phyloP scores from a whole-genome alignment of 2,113 vertebrate species.

The Eubucco bourcierii region DNA sequence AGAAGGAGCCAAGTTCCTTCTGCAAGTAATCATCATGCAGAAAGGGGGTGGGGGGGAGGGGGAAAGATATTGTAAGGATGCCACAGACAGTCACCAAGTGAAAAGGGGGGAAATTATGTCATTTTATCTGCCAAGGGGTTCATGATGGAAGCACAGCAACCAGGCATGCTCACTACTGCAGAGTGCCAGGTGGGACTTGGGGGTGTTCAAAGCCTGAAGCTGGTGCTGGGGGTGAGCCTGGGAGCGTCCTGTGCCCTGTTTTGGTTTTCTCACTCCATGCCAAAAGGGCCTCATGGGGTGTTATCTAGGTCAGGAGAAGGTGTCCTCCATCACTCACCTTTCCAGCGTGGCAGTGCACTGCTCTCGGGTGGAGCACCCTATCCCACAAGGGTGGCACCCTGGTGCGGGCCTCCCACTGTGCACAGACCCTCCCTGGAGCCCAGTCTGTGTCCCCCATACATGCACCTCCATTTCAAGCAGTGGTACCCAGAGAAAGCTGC shows the following conservation, averaged over 20 bases:
- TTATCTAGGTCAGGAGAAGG: not conserved
- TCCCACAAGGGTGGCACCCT: fast-evolving
- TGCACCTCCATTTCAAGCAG: not conserved
- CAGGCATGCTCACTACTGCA: not conserved
- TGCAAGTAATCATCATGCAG: too few species aligned
- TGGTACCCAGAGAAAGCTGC: not conserved
- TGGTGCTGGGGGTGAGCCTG: not conserved
- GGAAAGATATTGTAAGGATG: too few species aligned
- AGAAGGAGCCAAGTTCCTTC: not conserved
- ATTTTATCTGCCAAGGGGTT: not conserved
- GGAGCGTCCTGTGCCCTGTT: fast-evolving
- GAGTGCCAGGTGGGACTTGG: not conserved
- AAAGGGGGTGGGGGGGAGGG: too few species aligned
- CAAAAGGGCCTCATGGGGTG: not conserved
- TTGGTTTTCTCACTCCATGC: not conserved
- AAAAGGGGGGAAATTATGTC: not conserved
- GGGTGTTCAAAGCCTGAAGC: not conserved
- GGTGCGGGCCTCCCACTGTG: too few species aligned
- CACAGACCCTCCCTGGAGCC: not conserved
- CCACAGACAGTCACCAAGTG: not conserved
- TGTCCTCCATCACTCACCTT: not conserved
- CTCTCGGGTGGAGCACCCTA: not conserved
- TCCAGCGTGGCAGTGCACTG: fast-evolving
- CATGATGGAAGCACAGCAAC: not conserved
- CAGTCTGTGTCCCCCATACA: not conserved